A percentile compares a stretch with the other conserved stretches of the same genome.
Conservation (phyloP, 1,140 invertebrate species). For the Brachystomella parvula region DNA sequence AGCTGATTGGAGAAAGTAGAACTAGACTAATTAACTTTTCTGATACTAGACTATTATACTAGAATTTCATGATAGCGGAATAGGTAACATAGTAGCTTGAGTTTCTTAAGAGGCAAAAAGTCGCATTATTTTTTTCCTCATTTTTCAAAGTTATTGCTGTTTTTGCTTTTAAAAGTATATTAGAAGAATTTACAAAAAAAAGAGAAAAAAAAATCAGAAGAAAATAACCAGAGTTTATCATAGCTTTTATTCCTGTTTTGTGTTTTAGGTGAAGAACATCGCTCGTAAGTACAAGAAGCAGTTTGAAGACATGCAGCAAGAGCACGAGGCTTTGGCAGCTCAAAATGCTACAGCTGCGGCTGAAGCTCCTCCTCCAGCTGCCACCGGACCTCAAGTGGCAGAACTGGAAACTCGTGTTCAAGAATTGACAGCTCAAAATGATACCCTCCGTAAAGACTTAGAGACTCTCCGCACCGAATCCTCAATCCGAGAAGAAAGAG, state of each 20-base stretch:
- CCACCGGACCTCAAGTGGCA: constrained; percentile 40
- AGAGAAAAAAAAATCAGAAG: no score
- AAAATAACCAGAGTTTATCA: neutral
- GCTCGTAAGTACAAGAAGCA: constrained; percentile 86
- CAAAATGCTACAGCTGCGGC: constrained; percentile 39
- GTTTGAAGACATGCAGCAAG: constrained; percentile 66
- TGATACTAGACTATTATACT: no score
- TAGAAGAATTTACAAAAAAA: no score
- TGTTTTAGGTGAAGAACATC: constrained; percentile 63
- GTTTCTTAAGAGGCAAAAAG: no score
- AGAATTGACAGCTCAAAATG: constrained; percentile 52
- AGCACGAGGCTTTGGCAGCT: constrained; percentile 49
- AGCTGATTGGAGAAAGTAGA: no score
- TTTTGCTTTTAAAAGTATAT: no score
- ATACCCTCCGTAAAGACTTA: constrained; percentile 60
- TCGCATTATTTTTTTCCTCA: no score
- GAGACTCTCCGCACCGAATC: constrained; percentile 56
- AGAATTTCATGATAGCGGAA: no score
- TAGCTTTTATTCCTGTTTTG: neutral
- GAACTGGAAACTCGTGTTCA: constrained; percentile 43
- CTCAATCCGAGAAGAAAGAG: constrained; percentile 61
- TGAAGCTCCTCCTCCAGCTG: constrained; percentile 43
- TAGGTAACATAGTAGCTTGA: no score
- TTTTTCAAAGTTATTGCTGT: no score
- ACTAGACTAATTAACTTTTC: no score